Conservation (phyloP, 2,797 vertebrate genomes). For the Odontamblyopus lacepedii region DNA sequence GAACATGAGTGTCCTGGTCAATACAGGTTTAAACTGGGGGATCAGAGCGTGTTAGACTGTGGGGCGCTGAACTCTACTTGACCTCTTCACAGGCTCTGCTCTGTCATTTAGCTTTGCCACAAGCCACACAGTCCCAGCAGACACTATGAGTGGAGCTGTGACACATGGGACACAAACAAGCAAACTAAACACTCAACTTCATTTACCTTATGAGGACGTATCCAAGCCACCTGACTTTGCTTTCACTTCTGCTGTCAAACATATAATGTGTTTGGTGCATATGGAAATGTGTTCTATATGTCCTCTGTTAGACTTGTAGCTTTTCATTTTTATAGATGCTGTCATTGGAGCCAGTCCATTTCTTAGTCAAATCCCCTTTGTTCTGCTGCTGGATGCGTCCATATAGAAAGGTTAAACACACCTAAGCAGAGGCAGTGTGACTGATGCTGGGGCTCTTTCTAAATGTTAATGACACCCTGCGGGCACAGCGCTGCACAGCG, state of each 20-base stretch:
- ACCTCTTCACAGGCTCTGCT: slow-evolving; percentile 51
- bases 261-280: slow-evolving; percentile 20
- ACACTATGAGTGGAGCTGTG: slow-evolving; percentile 6
- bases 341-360: slow-evolving; percentile 51
- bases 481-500: slow-evolving; percentile 59
- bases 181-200: slow-evolving; percentile 21
- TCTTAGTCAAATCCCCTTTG: slow-evolving; percentile 62
- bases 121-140: slow-evolving; percentile 35
- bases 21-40: slow-evolving; percentile 27
- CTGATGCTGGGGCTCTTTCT: slow-evolving; percentile 76
- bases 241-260: slow-evolving; percentile 45
- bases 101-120: slow-evolving; percentile 65
- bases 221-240: slow-evolving; percentile 46
- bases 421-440: slow-evolving; percentile 75
- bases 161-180: slow-evolving; percentile 40
- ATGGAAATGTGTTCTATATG: slow-evolving; percentile 45
- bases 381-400: slow-evolving; percentile 58
- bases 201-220: neutral
- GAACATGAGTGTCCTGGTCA: slow-evolving; percentile 16
- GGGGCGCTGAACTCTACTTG: slow-evolving; percentile 55
- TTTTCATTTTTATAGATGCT: slow-evolving; percentile 45
- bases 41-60: slow-evolving; percentile 25
- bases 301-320: slow-evolving; percentile 46
- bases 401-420: slow-evolving; percentile 80
- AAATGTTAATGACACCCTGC: slow-evolving; percentile 83